phyloP scores from a whole-genome alignment of 2,113 vertebrate genomes.

The Chrysemys picta region DNA sequence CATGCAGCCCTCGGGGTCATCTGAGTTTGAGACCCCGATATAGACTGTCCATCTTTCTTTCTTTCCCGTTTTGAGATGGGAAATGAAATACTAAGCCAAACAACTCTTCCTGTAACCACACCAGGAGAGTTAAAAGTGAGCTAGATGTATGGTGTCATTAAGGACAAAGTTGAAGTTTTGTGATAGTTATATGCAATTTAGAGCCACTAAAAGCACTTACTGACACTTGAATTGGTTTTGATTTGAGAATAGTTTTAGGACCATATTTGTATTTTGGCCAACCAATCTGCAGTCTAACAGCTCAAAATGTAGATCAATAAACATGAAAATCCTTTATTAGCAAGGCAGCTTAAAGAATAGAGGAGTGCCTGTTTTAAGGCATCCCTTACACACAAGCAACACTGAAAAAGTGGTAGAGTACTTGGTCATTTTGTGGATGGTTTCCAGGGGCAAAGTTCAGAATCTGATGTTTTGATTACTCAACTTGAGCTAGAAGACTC shows the following conservation, averaged over 20 bases:
- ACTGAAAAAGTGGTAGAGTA: not conserved
- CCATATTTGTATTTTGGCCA: not conserved
- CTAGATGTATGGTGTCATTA: not conserved
- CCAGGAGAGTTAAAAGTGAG: not conserved
- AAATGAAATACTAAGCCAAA: not conserved
- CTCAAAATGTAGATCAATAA: not conserved
- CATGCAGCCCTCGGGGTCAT: no score
- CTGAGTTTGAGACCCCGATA: not conserved
- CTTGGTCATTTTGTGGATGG: not conserved
- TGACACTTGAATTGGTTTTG: not conserved
- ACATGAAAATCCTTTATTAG: not conserved
- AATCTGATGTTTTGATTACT: not conserved
- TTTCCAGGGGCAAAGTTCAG: not conserved
- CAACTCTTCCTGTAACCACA: not conserved
- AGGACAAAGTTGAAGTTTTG: not conserved
- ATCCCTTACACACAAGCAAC: not conserved
- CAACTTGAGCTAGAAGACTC: not conserved
- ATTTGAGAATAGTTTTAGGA: not conserved
- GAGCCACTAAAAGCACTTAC: not conserved
- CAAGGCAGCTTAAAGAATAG: not conserved
- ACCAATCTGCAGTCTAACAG: not conserved
- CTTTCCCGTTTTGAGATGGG: not conserved
- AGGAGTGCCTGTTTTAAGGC: not conserved
- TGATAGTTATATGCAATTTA: no score
- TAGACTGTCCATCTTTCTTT: not conserved